Evolutionary conservation across 2,113 vertebrate species (phyloP).

Genomic region (Cyanoderma ruficeps): DNA sequence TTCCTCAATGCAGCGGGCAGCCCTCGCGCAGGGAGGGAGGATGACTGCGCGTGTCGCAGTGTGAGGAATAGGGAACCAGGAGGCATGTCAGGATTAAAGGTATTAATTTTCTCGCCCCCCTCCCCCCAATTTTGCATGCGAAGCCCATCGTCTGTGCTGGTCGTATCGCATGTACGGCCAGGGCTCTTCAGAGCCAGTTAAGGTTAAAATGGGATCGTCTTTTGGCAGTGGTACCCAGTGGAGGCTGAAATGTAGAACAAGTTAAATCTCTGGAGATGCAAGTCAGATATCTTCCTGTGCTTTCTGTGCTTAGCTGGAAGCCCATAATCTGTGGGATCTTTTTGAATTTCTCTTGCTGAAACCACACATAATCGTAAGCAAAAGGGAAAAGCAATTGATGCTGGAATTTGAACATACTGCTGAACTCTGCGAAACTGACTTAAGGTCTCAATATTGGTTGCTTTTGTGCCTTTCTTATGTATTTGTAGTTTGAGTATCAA

Average conservation of each 20-base stretch:
- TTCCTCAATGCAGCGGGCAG: neutral
- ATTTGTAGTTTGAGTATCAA: neutral
- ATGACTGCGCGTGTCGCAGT: neutral
- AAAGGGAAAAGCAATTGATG: neutral
- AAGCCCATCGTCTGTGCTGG: neutral
- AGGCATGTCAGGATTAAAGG: neutral
- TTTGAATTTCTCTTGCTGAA: neutral
- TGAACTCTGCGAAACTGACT: neutral
- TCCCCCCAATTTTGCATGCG: neutral
- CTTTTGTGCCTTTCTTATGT: neutral
- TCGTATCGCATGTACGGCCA: rapidly evolving
- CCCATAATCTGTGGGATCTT: neutral
- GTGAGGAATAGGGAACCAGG: neutral
- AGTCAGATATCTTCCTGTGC: neutral
- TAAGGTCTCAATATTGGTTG: rapidly evolving
- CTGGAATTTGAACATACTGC: neutral
- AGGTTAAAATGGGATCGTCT: neutral
- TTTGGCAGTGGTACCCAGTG: neutral
- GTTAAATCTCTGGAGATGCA: neutral
- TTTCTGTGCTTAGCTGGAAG: neutral
- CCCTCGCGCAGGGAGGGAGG: neutral
- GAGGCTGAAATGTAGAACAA: slow-evolving; percentile 20
- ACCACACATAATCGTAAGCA: neutral
- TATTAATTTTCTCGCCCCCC: neutral
- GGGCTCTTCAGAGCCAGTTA: neutral